Evolutionary conservation across 2,888 invertebrate species (phyloP).

Genomic region (Lepidocyrtoides sp.): DNA sequence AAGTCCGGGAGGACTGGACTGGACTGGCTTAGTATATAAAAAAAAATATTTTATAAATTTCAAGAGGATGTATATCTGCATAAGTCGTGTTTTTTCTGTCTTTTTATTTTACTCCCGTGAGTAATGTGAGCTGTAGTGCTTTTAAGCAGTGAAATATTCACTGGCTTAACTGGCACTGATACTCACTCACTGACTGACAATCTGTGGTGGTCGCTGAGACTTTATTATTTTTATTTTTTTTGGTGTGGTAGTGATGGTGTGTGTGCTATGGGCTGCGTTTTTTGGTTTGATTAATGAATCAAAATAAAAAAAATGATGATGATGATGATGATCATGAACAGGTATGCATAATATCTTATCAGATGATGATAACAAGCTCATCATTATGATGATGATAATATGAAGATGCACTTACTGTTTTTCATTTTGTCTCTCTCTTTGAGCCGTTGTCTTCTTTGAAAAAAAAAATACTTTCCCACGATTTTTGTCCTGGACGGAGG

Average conservation of each 20-base stretch:
- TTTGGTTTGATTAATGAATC: constrained; percentile 75
- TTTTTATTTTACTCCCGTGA: not conserved
- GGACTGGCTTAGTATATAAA: constrained; percentile 3
- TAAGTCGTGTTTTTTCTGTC: no score
- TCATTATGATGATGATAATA: no score
- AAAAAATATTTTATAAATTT: no score
- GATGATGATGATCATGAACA: no score
- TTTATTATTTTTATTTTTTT: no score
- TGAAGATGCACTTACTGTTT: constrained; percentile 57
- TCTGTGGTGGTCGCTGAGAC: constrained; percentile 6
- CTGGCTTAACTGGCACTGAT: constrained; percentile 30
- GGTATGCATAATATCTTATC: constrained; percentile 17
- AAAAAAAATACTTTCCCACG: constrained; percentile 61
- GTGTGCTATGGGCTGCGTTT: constrained; percentile 45
- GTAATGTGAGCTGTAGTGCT: constrained; percentile 52
- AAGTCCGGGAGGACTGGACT: not conserved
- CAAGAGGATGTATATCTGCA: no score
- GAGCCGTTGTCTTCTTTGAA: not conserved
- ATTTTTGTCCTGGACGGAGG: constrained; percentile 19
- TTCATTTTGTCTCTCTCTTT: no score
- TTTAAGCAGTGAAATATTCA: constrained; percentile 69
- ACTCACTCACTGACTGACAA: constrained; percentile 46
- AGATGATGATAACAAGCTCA: no score
- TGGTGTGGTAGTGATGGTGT: not conserved
- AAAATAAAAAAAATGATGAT: constrained; percentile 55